Percentiles rank a stretch among this genome's conserved stretches.
Conservation (phyloP, 2,888 invertebrate genomes). For the Pogonocherus hispidulus region DNA sequence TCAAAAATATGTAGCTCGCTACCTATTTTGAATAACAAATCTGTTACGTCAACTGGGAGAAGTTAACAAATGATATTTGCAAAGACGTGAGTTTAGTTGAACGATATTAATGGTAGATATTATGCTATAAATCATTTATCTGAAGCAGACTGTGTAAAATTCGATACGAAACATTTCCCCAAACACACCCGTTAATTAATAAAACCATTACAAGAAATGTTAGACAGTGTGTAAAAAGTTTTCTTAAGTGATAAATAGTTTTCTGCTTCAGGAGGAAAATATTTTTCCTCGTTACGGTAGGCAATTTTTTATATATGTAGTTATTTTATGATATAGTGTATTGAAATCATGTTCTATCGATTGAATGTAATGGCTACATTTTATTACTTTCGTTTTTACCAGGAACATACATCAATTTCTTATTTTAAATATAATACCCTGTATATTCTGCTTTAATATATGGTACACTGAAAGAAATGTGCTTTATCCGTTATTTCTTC, state of each 20-base stretch:
- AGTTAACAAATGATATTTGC: constrained; percentile 26
- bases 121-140: constrained; percentile 27
- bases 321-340: too few species aligned
- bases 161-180: constrained; percentile 2
- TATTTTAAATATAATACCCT: too few species aligned
- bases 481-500: too few species aligned
- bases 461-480: too few species aligned
- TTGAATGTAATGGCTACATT: too few species aligned
- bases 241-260: background rate
- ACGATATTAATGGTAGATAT: constrained; percentile 25
- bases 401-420: too few species aligned
- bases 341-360: too few species aligned
- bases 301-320: too few species aligned
- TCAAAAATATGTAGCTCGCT: constrained; percentile 6
- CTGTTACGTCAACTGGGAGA: background rate
- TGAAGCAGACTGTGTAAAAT: constrained; percentile 10
- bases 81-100: constrained; percentile 18
- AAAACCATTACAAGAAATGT: background rate
- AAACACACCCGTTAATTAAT: background rate
- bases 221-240: background rate
- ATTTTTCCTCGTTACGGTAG: too few species aligned
- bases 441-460: too few species aligned
- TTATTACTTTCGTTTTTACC: too few species aligned
- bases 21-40: constrained; percentile 11
- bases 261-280: too few species aligned